Percentiles rank a stretch among this genome's conserved stretches.
Evolutionary conservation across 2,888 invertebrate species (phyloP).

Genomic region (Sclerodermus sp.): DNA sequence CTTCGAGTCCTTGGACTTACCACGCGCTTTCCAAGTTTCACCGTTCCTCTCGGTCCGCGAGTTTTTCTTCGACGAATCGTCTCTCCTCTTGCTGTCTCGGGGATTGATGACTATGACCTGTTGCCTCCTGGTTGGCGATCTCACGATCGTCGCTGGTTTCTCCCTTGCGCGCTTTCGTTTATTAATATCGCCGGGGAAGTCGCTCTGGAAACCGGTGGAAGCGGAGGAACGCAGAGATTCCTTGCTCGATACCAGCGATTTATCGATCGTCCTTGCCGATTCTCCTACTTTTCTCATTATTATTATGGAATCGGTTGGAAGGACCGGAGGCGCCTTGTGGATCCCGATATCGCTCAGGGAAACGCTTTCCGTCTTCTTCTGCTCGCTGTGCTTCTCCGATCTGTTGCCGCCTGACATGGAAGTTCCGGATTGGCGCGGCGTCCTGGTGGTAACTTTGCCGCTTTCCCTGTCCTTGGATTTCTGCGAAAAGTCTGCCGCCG

Average conservation of each 20-base stretch:
- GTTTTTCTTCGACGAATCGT: too few relatives aligned
- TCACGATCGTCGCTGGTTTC: slow-evolving; percentile 50
- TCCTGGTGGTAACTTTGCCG: too few relatives aligned
- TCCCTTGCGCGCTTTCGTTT: slow-evolving; percentile 43
- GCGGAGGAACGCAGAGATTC: slow-evolving; percentile 17
- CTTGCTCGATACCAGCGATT: slow-evolving; percentile 22
- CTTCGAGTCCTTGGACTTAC: slow-evolving; percentile 21
- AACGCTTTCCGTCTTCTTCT: too few relatives aligned
- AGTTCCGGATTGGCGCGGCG: not conserved
- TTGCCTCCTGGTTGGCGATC: slow-evolving; percentile 30
- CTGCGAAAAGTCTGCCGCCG: slow-evolving; percentile 60
- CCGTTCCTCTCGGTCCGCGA: slow-evolving; percentile 20
- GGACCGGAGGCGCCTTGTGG: too few relatives aligned
- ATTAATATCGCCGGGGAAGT: slow-evolving; percentile 20
- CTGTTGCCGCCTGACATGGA: too few relatives aligned
- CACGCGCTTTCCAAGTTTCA: too few relatives aligned
- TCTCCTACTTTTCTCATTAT: not conserved
- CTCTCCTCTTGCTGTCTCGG: slow-evolving; percentile 18
- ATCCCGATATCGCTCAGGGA: too few relatives aligned
- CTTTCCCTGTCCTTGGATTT: slow-evolving; percentile 35
- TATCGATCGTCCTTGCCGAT: slow-evolving; percentile 17
- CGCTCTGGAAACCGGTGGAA: slow-evolving; percentile 16
- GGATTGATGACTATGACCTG: slow-evolving; percentile 31
- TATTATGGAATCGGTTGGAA: too few relatives aligned
- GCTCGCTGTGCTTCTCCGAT: too few relatives aligned